A percentile compares a stretch with the other conserved stretches of the same genome.
Evolutionary conservation across 2,888 invertebrate genomes (phyloP).

Genomic region (Drosophila multiciliata): DNA sequence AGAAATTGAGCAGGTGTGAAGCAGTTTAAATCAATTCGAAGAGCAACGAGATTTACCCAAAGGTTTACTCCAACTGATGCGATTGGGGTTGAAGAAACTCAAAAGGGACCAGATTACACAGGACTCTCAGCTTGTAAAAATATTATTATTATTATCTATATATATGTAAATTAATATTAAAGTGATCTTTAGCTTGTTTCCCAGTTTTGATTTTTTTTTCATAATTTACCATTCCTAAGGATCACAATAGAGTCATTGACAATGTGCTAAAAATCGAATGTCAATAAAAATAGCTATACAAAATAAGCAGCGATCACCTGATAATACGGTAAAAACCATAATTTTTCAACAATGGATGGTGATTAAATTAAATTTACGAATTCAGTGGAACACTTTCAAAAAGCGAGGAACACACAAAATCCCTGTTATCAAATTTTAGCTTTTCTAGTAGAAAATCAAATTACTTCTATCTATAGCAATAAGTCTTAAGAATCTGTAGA

Average conservation of each 20-base stretch:
- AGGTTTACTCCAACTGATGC: not conserved
- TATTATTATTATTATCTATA: not conserved
- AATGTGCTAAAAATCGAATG: not conserved
- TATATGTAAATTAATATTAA: not conserved
- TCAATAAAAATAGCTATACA: not conserved
- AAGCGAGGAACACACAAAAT: not conserved
- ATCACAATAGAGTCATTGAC: not conserved
- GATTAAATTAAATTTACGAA: not conserved
- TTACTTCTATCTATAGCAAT: not conserved
- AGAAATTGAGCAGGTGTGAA: conserved; percentile 36
- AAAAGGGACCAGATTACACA: conserved; percentile 8
- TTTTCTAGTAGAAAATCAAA: not conserved
- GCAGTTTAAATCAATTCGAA: conserved; percentile 14
- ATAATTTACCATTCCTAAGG: not conserved
- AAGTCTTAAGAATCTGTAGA: not conserved
- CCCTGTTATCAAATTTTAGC: not conserved
- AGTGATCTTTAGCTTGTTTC: not conserved
- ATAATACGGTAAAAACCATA: not conserved
- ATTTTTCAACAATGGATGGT: not conserved
- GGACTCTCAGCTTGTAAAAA: not conserved
- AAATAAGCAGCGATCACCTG: not conserved
- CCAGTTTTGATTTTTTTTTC: not conserved
- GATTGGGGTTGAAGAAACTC: conserved; percentile 6
- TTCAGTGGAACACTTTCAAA: not conserved
- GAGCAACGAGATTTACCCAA: not conserved